Conservation (phyloP, 2,888 invertebrate genomes). For the Ganaspis brasiliensis region DNA sequence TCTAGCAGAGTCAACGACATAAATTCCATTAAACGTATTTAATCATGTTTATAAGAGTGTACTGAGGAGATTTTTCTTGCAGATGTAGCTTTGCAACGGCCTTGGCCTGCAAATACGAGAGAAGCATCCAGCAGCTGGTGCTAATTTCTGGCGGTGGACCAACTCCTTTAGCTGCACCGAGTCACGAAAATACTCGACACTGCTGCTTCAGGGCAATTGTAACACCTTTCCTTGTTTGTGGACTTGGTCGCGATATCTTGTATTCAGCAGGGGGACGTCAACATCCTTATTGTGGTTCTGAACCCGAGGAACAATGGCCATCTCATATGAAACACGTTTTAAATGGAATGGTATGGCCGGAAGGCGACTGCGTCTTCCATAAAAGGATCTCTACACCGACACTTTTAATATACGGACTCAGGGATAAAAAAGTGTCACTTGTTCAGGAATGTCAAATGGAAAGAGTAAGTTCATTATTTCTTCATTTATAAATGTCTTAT, state of each 20-base stretch:
- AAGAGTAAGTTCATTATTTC: slow-evolving; percentile 80
- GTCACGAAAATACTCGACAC: slow-evolving; percentile 81
- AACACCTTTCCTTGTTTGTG: slow-evolving; percentile 84
- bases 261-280: slow-evolving; percentile 83
- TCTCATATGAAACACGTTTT: slow-evolving; percentile 82
- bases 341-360: slow-evolving; percentile 86
- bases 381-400: slow-evolving; percentile 85
- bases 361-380: slow-evolving; percentile 86
- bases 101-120: slow-evolving; percentile 83
- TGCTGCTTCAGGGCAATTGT: slow-evolving; percentile 82
- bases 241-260: slow-evolving; percentile 82
- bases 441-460: slow-evolving; percentile 88
- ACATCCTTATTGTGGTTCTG: slow-evolving; percentile 81
- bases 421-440: slow-evolving; percentile 85
- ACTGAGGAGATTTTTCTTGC: slow-evolving; percentile 55
- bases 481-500: slow-evolving; percentile 6
- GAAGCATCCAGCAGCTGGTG: slow-evolving; percentile 84
- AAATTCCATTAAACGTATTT: slow-evolving; percentile 23
- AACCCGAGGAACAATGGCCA: slow-evolving; percentile 80
- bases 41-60: not conserved
- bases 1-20: not conserved
- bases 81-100: slow-evolving; percentile 86
- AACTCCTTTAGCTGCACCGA: slow-evolving; percentile 85
- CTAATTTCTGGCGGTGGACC: slow-evolving; percentile 87
- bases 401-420: slow-evolving; percentile 85